phyloP scores from a whole-genome alignment of 2,797 vertebrate genomes.

The Synaphobranchus kaupii region DNA sequence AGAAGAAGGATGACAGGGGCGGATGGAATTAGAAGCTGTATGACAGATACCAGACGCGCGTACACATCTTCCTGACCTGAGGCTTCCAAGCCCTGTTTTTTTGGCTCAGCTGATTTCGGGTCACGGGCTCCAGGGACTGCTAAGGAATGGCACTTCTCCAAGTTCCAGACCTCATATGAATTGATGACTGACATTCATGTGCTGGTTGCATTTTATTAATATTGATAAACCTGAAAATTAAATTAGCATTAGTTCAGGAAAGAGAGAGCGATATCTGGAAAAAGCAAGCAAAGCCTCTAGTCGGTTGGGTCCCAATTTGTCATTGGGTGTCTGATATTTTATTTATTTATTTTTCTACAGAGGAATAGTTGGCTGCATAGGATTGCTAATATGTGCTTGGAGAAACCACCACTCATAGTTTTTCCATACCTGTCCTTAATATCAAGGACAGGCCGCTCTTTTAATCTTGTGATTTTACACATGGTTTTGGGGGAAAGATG shows the following conservation, averaged over 20 bases:
- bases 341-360: neutral
- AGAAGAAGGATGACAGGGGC: constrained; percentile 64
- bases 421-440: constrained; percentile 10
- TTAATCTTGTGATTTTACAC: neutral
- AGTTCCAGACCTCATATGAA: neutral
- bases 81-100: constrained; percentile 37
- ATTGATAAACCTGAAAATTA: neutral
- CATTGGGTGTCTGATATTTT: neutral
- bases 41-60: constrained; percentile 60
- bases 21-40: constrained; percentile 56
- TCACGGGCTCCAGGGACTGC: no score
- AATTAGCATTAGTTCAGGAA: neutral
- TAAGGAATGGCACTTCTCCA: neutral
- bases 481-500: neutral
- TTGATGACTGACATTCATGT: neutral
- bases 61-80: constrained; percentile 22
- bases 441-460: neutral
- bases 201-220: neutral
- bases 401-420: neutral
- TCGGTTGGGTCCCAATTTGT: neutral
- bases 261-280: neutral
- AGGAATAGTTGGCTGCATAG: constrained; percentile 1
- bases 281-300: neutral
- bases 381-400: neutral
- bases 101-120: neutral